Evolutionary conservation across 2,888 invertebrate genomes (phyloP), one percentile per base, ranked within the genome.

Genomic region (Sycophila texana): DNA sequence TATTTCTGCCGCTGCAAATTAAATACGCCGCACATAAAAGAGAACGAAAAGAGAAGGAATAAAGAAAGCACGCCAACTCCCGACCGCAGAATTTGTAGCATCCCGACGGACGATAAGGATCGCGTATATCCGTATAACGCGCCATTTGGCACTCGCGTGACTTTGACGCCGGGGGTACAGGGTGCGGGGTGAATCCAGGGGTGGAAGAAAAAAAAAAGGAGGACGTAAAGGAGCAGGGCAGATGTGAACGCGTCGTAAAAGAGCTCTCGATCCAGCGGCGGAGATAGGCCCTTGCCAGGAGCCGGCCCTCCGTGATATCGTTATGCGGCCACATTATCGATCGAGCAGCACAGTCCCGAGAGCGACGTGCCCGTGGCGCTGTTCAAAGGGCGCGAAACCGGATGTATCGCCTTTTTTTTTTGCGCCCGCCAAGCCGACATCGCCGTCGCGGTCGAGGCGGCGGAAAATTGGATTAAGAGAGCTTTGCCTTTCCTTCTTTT

Each of bases 291-390:
- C 39, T 18, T 63, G 63, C 63, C 63, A 18, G 12, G 39, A 39
- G 63, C 63, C n/a, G 57, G 20, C 10, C 68, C 30, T 84, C 84
- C 86, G 85, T 88, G 87, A 87, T 87, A 87, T 86, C 85, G 87
- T 87, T 87, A 87, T 85, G 85, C 85, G 85, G 84, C 79, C 63
- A 53, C 85, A 86, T 86, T 87, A 87, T 87, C 88, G 88, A 88
- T 87, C 87, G 73, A 30, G 30, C 53, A 4, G 51, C 14, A 14
- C 51, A 14, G 26, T 26, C 30, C 30, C 30, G 61, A 61, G 61
- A 26, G 51, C 14, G 5, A 14, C 51, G 10, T 51, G 51, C 1
- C 51, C 14, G 13, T 10, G 16, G 87, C 16, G 47, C 71, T n/a
- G 49, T 18, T 71, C 49, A 39, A 63, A 39, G 39, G 3, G 13